Evolutionary conservation across 1,140 invertebrate species (phyloP), one percentile per base, ranked within the genome.

Genomic region (Hermetia illucens): DNA sequence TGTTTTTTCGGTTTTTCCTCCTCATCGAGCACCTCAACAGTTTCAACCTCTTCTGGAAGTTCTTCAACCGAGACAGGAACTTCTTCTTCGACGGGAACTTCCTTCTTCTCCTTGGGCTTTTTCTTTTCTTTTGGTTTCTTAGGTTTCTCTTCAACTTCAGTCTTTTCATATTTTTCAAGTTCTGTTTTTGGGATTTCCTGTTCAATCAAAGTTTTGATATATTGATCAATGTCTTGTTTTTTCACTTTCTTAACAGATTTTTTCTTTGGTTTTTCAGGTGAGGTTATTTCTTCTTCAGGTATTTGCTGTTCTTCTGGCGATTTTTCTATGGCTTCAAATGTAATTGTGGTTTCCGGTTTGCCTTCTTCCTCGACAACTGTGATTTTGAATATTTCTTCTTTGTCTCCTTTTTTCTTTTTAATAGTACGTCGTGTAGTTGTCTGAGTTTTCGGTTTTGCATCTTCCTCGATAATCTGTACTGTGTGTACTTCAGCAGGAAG

Each of bases 361-460:
- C 49, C 46, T 9, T 49, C 47, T 37, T 44, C 42, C 32, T 51
- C 34, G 19, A 57, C 52, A 41, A 60, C 56, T 5, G 63, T 45
- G 12, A 65, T 63, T 47, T 67, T 54, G 15, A 60, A 54, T 38
- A 64, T 58, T 25, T 68, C 61, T 13, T 66, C 54, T 58, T 67
- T 0, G 45, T 44, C 0, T 57, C 62, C 15, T 53, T 51, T 15
- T 51, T 49, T 15, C 33, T 46, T 51, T 38, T 50, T 51, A 12
- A 51, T 50, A 5, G 47, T 31, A 2, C 47, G 41, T 27, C 49
- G 51, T n/a, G n/a, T n/a, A n/a, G 39, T 45, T 34, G 42, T 46
- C 17, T 40, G 52, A 48, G 8, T 41, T 12, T 38, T 18, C 30
- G 39, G 38, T 1, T 46, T 47, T 27, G 42, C 42, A 16, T 49